Evolutionary conservation across 2,797 vertebrate species (phyloP).

Genomic region (Crax fasciolata): DNA sequence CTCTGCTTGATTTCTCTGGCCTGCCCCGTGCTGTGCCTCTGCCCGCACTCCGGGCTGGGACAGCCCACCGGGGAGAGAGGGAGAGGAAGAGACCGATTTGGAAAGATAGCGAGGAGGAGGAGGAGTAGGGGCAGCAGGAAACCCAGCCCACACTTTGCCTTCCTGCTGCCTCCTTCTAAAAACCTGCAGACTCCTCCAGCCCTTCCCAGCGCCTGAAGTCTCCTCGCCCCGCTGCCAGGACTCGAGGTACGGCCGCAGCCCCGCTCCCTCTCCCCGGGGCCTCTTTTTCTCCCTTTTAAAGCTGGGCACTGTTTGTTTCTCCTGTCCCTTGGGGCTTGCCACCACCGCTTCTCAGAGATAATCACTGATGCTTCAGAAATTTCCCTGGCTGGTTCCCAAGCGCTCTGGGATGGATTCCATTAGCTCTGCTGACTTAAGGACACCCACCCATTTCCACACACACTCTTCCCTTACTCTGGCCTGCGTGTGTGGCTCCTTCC

Average conservation of each 20-base stretch:
- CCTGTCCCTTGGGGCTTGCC: not conserved
- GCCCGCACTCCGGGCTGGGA: constrained; percentile 60
- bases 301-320: not conserved
- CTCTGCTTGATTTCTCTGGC: constrained; percentile 77
- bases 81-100: constrained; percentile 75
- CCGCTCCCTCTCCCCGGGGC: constrained; percentile 5
- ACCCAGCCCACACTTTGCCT: constrained; percentile 81
- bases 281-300: not conserved
- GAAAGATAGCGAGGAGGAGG: constrained; percentile 50
- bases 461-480: not conserved
- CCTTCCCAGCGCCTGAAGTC: constrained; percentile 83
- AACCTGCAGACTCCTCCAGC: constrained; percentile 87
- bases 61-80: constrained; percentile 79
- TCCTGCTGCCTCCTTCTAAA: constrained; percentile 83
- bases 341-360: not conserved
- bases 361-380: not conserved
- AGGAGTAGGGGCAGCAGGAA: constrained; percentile 70
- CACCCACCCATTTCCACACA: not conserved
- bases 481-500: not conserved
- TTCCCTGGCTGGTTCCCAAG: not conserved
- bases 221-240: constrained; percentile 79
- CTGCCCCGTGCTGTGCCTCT: constrained; percentile 56
- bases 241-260: constrained; percentile 87
- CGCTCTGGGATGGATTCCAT: not conserved
- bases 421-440: not conserved